Base-by-base conservation (phyloP, 2,797 vertebrate genomes). In the Molossus alvarezi region DNA sequence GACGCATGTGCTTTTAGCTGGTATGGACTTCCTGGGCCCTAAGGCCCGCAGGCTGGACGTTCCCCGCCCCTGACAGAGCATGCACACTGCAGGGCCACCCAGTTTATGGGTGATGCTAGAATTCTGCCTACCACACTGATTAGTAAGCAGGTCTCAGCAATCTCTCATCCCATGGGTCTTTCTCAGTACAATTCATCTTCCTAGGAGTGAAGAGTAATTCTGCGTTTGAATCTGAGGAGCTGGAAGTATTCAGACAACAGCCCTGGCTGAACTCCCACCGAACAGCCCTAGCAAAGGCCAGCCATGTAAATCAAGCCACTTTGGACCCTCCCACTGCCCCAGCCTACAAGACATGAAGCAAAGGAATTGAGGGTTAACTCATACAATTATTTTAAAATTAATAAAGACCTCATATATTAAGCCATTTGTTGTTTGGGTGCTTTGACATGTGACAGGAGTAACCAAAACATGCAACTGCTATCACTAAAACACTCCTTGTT, bases 31-130 rank as follows among this genome's bases (percentile, higher is more conserved):
- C 41, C 4, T 6, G 41, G 41, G 41, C 6, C 41, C 4, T 45
- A 45, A 45, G 41, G 41, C 41, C 6, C 41, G 6, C 41, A 6
- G 41, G 41, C 41, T 6, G 41, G 41, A 45, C 6, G 41, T 45
- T 41, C 41, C 41, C 41, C 6, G 41, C 41, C 41, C 3, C 41
- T 41, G 41, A 57, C 12, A 45, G 48, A 23, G 3, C 1, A 1
- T 15, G 23, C 17, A 25, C 1, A 41, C 2, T 4, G 23, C 1
- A 17, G 3, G 14, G 6, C 1, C 15, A 25, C n/a, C 25, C 18
- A 75, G 58, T 84, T 67, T 64, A 21, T 67, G 37, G 13, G 17
- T 45, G 13, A 64, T n/a, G 12, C 86, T 79, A 57, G n/a, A 84
- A 85, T 90, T 90, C 37, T 53, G 9, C 45, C 25, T 48, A 67